A percentile compares a stretch with the other conserved stretches of the same genome.
phyloP scores from a whole-genome alignment of 1,140 invertebrate species.

The Eubasilissa regina region DNA sequence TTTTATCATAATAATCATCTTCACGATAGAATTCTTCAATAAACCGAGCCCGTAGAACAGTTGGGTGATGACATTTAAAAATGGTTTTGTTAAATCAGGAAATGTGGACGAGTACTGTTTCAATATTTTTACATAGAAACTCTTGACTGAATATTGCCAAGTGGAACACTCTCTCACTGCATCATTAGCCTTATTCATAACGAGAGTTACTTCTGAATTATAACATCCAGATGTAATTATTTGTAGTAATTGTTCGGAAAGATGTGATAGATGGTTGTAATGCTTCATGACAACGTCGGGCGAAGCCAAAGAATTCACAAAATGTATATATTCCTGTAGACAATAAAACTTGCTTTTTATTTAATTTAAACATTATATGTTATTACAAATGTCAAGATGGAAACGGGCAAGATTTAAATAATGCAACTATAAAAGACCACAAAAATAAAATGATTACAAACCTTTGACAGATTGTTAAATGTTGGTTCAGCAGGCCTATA shows the following conservation, averaged over 20 bases:
- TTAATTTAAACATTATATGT: no score
- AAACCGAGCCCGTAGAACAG: conserved; percentile 74
- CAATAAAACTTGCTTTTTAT: conserved; percentile 3
- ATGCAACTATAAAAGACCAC: no score
- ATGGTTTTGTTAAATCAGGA: conserved; percentile 78
- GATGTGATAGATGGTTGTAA: conserved; percentile 62
- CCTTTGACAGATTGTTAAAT: conserved; percentile 67
- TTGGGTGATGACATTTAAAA: conserved; percentile 75
- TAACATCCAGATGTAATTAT: conserved; percentile 26
- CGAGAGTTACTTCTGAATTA: background rate
- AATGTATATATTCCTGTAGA: conserved; percentile 68
- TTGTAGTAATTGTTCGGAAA: conserved; percentile 61
- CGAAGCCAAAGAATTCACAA: conserved; percentile 66
- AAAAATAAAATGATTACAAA: conserved; percentile 51
- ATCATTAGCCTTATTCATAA: conserved; percentile 62
- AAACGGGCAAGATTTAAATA: no score
- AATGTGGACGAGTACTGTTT: conserved; percentile 74
- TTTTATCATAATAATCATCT: conserved; percentile 64
- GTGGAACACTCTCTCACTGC: conserved; percentile 69
- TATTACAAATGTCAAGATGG: no score
- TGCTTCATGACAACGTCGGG: conserved; percentile 62
- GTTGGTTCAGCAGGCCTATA: conserved; percentile 66
- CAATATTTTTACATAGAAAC: conserved; percentile 74
- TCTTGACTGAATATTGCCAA: conserved; percentile 74
- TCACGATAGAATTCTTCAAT: conserved; percentile 68